These are phyloP conservation scores for Triplophysa dalaica DNA, from an alignment of 2,113 vertebrate species.

Conservation along the genomic window DNA sequence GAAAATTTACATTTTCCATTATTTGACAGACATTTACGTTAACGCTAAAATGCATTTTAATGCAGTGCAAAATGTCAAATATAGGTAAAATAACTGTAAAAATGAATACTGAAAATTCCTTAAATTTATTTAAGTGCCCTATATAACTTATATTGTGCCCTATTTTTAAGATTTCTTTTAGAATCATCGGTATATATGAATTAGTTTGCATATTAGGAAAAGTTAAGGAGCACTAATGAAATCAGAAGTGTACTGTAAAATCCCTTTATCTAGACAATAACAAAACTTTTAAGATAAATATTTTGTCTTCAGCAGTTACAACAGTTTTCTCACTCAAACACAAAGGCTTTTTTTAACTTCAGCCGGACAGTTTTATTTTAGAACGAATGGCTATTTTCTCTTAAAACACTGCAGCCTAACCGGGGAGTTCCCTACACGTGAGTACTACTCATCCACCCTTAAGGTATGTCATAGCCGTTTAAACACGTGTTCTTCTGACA, in stretches of 20 bases:
- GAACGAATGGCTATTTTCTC: not conserved
- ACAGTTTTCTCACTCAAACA: not conserved
- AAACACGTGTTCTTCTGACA: slow-evolving; percentile 42
- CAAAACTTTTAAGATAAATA: not conserved
- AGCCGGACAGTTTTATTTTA: not conserved
- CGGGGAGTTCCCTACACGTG: slow-evolving; percentile 63
- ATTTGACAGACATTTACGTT: no score
- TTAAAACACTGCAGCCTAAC: not conserved
- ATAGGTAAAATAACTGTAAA: no score
- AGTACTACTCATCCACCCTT: slow-evolving; percentile 33
- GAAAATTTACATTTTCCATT: no score
- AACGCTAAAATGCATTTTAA: no score
- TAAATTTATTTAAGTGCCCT: no score
- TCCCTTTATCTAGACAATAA: not conserved
- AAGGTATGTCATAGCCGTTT: slow-evolving; percentile 57
- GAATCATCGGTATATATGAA: not conserved
- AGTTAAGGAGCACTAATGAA: not conserved
- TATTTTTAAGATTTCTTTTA: no score
- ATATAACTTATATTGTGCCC: no score
- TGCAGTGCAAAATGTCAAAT: no score
- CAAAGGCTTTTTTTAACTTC: no score
- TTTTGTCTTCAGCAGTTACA: not conserved
- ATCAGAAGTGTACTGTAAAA: not conserved
- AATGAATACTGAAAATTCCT: no score
- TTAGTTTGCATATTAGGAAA: not conserved